Evolutionary conservation across 23 tunicate genomes (phyloP).

Genomic region (Botrylloides violaceus): DNA sequence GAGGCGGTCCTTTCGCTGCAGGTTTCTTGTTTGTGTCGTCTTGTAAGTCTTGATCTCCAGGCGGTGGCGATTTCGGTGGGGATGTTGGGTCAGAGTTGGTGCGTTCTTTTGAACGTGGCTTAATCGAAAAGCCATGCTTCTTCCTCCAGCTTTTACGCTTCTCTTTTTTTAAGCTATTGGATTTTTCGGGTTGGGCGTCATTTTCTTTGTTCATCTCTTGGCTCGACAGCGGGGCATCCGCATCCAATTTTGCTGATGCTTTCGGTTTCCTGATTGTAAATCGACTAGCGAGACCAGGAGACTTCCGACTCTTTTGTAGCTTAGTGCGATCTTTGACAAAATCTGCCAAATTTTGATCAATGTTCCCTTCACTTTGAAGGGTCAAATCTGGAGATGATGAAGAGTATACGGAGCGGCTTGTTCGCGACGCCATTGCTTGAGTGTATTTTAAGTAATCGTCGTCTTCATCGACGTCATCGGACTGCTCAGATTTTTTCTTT

Average conservation of each 20-base stretch:
- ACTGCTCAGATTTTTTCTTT: background rate
- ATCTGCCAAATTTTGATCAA: slow-evolving; percentile 1
- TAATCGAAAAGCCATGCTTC: slow-evolving; percentile 16
- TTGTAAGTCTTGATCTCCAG: background rate
- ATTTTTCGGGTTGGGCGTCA: background rate
- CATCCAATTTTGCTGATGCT: background rate
- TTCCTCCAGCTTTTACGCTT: slow-evolving; percentile 19
- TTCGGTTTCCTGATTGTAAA: slow-evolving; percentile 12
- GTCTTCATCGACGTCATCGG: background rate
- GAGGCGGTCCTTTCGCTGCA: background rate
- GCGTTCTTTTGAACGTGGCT: slow-evolving; percentile 11
- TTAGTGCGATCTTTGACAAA: slow-evolving; percentile 9
- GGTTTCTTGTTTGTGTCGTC: background rate
- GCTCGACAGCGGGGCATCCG: background rate
- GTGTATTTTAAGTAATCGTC: slow-evolving; percentile 8
- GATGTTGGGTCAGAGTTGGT: slow-evolving; percentile 2
- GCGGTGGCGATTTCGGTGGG: background rate
- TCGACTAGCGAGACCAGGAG: background rate
- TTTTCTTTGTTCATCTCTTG: background rate
- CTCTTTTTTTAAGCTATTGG: slow-evolving; percentile 15
- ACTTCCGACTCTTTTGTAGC: background rate
- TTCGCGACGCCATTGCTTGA: slow-evolving; percentile 2
- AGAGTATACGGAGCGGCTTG: background rate
- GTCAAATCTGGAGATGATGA: background rate
- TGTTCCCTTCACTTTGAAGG: background rate